Conservation (phyloP, 2,888 invertebrate genomes). For the Biston betularia region DNA sequence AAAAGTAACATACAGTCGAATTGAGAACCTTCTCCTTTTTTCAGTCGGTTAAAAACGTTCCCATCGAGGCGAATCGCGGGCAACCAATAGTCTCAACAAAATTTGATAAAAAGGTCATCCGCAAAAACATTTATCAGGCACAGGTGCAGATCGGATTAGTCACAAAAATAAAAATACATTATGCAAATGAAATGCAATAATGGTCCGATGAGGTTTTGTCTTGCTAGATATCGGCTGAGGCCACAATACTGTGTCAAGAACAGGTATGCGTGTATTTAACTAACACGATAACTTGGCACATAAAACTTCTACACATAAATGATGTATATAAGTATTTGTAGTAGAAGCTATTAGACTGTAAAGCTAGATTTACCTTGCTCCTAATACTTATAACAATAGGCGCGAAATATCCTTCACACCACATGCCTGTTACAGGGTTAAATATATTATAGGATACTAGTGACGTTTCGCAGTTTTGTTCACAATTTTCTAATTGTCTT, state of each 20-base stretch:
- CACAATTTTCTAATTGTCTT: background rate
- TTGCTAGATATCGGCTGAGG: conserved; percentile 56
- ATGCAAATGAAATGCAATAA: conserved; percentile 58
- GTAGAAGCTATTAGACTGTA: conserved; percentile 3
- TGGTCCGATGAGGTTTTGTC: conserved; percentile 51
- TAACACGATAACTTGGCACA: conserved; percentile 12
- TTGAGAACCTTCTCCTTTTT: too few species aligned
- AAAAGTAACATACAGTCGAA: too few species aligned
- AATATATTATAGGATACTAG: too few species aligned
- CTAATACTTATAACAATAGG: conserved; percentile 20
- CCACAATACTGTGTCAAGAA: conserved; percentile 58
- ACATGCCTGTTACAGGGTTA: background rate
- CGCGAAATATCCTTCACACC: conserved; percentile 5
- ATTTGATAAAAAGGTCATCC: conserved; percentile 34
- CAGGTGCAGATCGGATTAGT: conserved; percentile 46
- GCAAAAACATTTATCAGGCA: conserved; percentile 39
- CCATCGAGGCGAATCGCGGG: conserved; percentile 15
- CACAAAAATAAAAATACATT: conserved; percentile 47
- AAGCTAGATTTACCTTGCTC: conserved; percentile 15
- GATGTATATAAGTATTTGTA: background rate
- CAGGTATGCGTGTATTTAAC: conserved; percentile 34
- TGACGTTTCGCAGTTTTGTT: background rate
- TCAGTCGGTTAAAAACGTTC: conserved; percentile 13
- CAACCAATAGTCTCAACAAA: conserved; percentile 7
- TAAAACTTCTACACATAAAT: conserved; percentile 8